Percentiles rank a stretch among this genome's conserved stretches.
Conservation (phyloP, 2,888 invertebrate genomes). For the Luffia ferchaultella region DNA sequence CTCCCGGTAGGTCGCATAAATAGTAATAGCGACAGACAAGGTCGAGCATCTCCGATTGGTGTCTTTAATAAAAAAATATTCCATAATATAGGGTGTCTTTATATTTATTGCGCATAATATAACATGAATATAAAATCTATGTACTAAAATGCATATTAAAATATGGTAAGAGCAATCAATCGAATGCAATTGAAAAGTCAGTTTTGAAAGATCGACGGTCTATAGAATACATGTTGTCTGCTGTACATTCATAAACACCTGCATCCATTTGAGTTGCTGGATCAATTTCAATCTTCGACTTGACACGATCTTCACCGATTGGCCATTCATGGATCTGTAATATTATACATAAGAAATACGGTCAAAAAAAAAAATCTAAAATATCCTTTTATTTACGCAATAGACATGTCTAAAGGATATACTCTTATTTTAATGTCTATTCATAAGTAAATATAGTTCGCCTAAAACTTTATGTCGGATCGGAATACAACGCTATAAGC, state of each 20-base stretch:
- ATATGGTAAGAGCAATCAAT: constrained; percentile 61
- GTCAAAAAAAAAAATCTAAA: constrained; percentile 13
- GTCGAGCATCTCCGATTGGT: too few relatives aligned
- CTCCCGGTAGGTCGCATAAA: too few relatives aligned
- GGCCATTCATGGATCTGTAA: constrained; percentile 92
- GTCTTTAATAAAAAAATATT: too few relatives aligned
- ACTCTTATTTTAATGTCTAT: too few relatives aligned
- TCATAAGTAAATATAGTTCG: too few relatives aligned
- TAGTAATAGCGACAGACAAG: too few relatives aligned
- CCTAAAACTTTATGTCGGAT: too few relatives aligned
- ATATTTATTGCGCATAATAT: too few relatives aligned
- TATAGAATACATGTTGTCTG: constrained; percentile 93
- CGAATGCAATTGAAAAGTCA: constrained; percentile 90
- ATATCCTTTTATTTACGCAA: not conserved
- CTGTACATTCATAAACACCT: constrained; percentile 93
- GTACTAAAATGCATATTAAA: constrained; percentile 8
- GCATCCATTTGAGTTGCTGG: constrained; percentile 97
- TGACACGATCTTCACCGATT: constrained; percentile 81
- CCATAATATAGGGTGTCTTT: too few relatives aligned
- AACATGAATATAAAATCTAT: constrained; percentile 3
- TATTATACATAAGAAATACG: too few relatives aligned
- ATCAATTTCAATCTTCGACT: constrained; percentile 93
- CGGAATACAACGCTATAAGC: too few relatives aligned
- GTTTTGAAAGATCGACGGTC: constrained; percentile 92
- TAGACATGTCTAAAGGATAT: too few relatives aligned